A percentile compares a stretch with the other conserved stretches of the same genome.
Evolutionary conservation across 2,888 invertebrate species (phyloP).

Genomic region (Oligia latruncula): DNA sequence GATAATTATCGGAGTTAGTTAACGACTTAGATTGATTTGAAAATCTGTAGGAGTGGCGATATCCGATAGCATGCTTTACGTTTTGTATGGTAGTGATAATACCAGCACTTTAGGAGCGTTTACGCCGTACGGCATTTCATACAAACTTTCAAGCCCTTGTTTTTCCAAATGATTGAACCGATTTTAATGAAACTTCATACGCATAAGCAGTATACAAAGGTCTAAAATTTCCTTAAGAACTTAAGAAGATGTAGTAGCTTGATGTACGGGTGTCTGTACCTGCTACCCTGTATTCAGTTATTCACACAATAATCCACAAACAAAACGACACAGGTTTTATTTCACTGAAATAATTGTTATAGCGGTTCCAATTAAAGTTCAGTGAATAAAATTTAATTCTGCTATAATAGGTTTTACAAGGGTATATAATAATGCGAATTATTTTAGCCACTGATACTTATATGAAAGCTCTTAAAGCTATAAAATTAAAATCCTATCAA

Average conservation of each 20-base stretch:
- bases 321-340: conserved; percentile 18
- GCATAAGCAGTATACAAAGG: too few species aligned
- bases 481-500: conserved; percentile 32
- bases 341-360: conserved; percentile 10
- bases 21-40: conserved; percentile 21
- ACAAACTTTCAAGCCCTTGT: too few species aligned
- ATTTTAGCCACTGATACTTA: conserved; percentile 43
- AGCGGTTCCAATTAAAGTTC: conserved; percentile 8
- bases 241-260: too few species aligned
- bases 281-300: neutral
- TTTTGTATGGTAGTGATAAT: neutral
- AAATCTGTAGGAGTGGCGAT: neutral
- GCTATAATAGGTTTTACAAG: conserved; percentile 50
- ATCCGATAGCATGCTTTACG: neutral
- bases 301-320: neutral
- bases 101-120: neutral
- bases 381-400: conserved; percentile 13
- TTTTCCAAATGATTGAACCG: too few species aligned
- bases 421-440: conserved; percentile 45
- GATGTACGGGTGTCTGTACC: too few species aligned
- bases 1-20: conserved; percentile 19
- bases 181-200: too few species aligned
- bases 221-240: too few species aligned
- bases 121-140: too few species aligned
- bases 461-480: conserved; percentile 1